Evolutionary conservation across 2,888 invertebrate genomes (phyloP), one percentile per base, ranked within the genome.

Genomic region (Ptychoptera contaminata): DNA sequence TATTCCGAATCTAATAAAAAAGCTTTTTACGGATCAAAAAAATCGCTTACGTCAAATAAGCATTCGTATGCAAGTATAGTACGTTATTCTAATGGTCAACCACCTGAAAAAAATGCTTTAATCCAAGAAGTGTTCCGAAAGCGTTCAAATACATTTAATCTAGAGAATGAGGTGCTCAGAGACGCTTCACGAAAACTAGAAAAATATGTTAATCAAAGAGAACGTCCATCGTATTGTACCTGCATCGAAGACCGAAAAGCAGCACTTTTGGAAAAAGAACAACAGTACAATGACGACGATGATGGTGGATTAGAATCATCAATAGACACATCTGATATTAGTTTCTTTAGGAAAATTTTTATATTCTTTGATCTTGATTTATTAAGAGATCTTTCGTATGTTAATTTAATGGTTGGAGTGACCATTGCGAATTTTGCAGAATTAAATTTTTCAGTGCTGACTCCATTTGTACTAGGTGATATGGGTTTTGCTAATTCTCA

Each of bases 341-440:
- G 65, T 1, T 69, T 67, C 51, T 69, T 71, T 40, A 62, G 74
- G 55, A 77, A 77, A 56, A 55, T 81, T 7, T 62, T 71, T 1
- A 62, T 73, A 34, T 81, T 81, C 56, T 82, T 82, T 54, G 82
- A 82, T 57, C 67, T 82, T 47, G 77, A 78, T 57, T 67, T 82
- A 42, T 59, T 82, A 44, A 73, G 74, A 51, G 82, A 82, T 60
- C 72, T 73, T 11, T 72, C 77, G 4, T 82, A 77, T 53, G 71
- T 81, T 2, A 82, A 79, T 54, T 65, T 82, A 11, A 79, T 81
- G 69, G 56, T 81, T 44, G 82, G 82, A 1, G 67, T 82, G 40
- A 81, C 79, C 1, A 63, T 81, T 35, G 80, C 80, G 1, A 77
- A 76, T 55, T 81, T 81, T 53, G 76, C 74, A 5, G 82, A 82